Evolutionary conservation across 2,888 invertebrate genomes (phyloP), one percentile per base, ranked within the genome.

Genomic region (Idaea biselata): DNA sequence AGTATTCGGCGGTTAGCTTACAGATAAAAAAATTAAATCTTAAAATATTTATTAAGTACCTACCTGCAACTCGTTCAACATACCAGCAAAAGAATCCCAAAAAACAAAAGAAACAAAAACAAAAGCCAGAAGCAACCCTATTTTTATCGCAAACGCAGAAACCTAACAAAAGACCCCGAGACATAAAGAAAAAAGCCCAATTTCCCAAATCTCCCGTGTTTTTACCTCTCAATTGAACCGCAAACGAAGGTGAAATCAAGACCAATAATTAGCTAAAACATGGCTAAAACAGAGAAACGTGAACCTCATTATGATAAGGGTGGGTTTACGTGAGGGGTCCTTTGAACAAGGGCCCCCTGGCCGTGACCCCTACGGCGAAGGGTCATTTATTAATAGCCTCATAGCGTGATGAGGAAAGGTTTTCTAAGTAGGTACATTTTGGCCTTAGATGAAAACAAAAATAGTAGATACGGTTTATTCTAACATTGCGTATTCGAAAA

Each of bases 241-340:
- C 59, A 68, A 68, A 71, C 70, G 62, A 66, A 68, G 68, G 68
- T 63, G 65, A 63, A 72, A 70, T 68, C 71, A 77, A 74, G 77
- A 78, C 76, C 74, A 78, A 81, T 80, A 75, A 81, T 81, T 81
- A 77, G 74, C 74, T 79, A 77, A 76, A 80, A 79, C 75, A 79
- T 81, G 76, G 74, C 74, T 79, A 77, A 76, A 80, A 79, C 75
- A 79, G 74, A 64, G 68, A 72, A 71, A 72, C 78, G 77, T 81
- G 76, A 78, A 73, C 71, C 68, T 73, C 72, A 79, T 79, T 77
- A 78, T 69, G 79, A 75, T 76, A 77, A 80, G 78, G 77, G 76
- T 65, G 71, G 70, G 71, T 73, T 71, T 69, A 77, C 77, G 75
- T 74, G 71, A 72, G 74, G 71, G 73, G 77, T 75, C 75, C 79